Base-by-base conservation (phyloP, 1,140 invertebrate genomes). In the Sitophilus oryzae region DNA sequence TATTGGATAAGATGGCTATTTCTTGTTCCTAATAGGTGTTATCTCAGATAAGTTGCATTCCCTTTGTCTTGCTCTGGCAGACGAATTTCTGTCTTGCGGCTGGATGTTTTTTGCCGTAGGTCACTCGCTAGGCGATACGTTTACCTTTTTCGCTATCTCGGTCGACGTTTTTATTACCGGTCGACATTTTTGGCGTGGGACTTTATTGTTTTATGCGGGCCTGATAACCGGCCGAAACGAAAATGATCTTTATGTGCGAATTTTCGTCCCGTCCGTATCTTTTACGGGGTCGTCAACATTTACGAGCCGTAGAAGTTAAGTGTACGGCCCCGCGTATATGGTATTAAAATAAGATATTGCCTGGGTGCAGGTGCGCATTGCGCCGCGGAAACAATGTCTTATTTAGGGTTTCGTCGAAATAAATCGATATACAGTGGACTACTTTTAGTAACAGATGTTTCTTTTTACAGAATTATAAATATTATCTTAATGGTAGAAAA, bases 191-290 rank as follows among this genome's bases (percentile, higher is more conserved):
- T 15, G n/a, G 48, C 18, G 48, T 50, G 34, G 48, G 48, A 50
- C 37, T 50, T 50, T 50, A 50, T 50, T 50, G 48, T 50, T 50
- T 50, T 41, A 50, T 50, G 41, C 22, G 48, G 36, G 36, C 18
- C 48, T 41, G 48, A 50, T 48, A 23, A 23, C 22, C n/a, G n/a
- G n/a, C n/a, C 18, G 22, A 30, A 44, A 25, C 14, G n/a, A 18
- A 15, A n/a, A 30, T 14, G n/a, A n/a, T 44, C 25, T 44, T 14
- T 30, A 20, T 15, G n/a, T 11, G 22, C 20, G 40, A 42, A 42
- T 18, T 42, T 42, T 42, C 15, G 19, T 30, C 11, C 5, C 25
- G 25, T 5, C 25, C 25, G 25, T 6, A 30, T 30, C 11, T 5
- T 30, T 11, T 30, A 6, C 25, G 25, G 25, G 5, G 25, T 30